Evolutionary conservation across 1,140 invertebrate species (phyloP), one percentile per base, ranked within the genome.

Genomic region (Matsumurasca onukii): DNA sequence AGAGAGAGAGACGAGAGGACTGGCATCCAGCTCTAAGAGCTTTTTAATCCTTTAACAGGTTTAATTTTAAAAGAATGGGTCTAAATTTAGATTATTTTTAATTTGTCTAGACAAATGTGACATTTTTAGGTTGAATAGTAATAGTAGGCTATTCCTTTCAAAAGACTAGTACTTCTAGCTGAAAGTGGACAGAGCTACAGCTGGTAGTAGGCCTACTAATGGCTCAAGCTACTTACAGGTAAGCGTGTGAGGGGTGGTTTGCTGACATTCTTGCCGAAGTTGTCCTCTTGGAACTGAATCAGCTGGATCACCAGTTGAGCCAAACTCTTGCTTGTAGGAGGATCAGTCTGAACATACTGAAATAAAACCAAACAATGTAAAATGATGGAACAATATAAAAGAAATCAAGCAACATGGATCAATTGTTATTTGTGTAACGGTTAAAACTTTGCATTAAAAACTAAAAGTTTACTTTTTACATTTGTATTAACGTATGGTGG

Each of bases 231-330:
- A 88, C 88, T 86, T 85, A 94, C 92, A 75, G 93, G 93, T 81
- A 95, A 86, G 80, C 91, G 86, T 45, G 89, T 88, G 61, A 87
- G 84, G 78, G 91, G 88, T 72, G 95, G 91, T 80, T 97, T 97
- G 52, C 86, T 86, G 20, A 92, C 90, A 87, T 93, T 95, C 84
- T 96, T 95, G 1, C 95, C 95, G 76, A 98, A 87, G 80, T 93
- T 93, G 73, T 97, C 95, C 81, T 98, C 96, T 83, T 98, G 95
- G 81, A 98, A 98, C 78, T 98, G 95, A 55, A 98, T 85, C 55
- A 98, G 84, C 77, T 97, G 93, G 63, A 95, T 86, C 0, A 95
- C 85, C 20, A 98, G 81, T 72, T 89, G 86, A 12, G 94, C 86
- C 76, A 99, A 81, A 57, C 86, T 90, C 82, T 98, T 97, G 76